Percentiles rank a stretch among this genome's conserved stretches.
phyloP scores from a whole-genome alignment of 2,113 vertebrate genomes.

The Cottus gobio region DNA sequence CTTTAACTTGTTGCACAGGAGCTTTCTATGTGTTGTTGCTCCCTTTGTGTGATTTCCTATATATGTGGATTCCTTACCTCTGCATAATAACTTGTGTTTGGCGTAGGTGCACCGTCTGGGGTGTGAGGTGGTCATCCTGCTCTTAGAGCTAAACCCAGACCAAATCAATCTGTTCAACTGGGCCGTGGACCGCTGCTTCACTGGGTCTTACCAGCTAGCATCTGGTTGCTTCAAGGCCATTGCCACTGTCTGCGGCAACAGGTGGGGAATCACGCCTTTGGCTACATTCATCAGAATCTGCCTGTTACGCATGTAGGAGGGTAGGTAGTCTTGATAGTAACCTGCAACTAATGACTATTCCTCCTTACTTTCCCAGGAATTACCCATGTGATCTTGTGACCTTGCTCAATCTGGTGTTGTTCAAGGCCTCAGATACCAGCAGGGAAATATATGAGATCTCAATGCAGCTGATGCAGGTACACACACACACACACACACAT shows the following conservation, averaged over 20 bases:
- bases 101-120: conserved; percentile 95
- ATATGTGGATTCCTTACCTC: not conserved
- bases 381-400: conserved; percentile 98
- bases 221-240: conserved; percentile 99
- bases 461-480: conserved; percentile 98
- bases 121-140: conserved; percentile 95
- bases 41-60: not conserved
- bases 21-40: not conserved
- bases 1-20: not conserved
- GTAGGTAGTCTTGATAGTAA: not conserved
- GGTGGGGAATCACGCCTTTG: conserved; percentile 75
- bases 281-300: not conserved
- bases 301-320: not conserved
- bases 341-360: not conserved
- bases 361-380: conserved; percentile 84
- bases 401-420: conserved; percentile 94
- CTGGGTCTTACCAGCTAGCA: conserved; percentile 95
- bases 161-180: conserved; percentile 98
- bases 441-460: conserved; percentile 99
- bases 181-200: conserved; percentile 98
- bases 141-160: conserved; percentile 97
- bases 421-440: conserved; percentile 98
- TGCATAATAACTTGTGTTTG: conserved; percentile 6
- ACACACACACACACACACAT: conserved; percentile 4
- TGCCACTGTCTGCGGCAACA: conserved; percentile 97